Conservation (phyloP, 2,797 vertebrate species). For the Scomberomorus guttatus region DNA sequence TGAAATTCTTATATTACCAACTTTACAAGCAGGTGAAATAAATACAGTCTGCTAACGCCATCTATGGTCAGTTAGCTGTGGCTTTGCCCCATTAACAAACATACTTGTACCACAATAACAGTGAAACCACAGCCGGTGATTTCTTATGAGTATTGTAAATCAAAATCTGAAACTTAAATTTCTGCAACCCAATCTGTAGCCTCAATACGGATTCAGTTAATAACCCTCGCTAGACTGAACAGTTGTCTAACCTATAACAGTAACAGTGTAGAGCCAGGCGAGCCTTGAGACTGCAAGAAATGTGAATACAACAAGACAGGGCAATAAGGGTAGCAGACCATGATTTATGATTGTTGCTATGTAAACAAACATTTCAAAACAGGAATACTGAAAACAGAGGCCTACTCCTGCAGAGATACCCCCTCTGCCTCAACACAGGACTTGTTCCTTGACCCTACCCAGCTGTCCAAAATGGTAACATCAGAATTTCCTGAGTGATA, state of each 20-base stretch:
- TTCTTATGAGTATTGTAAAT: constrained; percentile 16
- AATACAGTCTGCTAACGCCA: background rate
- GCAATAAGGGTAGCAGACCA: constrained; percentile 32
- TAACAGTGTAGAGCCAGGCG: background rate
- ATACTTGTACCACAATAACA: background rate
- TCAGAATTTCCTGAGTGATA: background rate
- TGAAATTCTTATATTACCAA: background rate
- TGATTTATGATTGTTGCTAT: constrained; percentile 53
- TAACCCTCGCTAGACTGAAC: background rate
- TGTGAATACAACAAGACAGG: constrained; percentile 25
- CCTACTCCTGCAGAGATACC: background rate
- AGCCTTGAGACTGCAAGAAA: constrained; percentile 18
- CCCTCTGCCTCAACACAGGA: constrained; percentile 1
- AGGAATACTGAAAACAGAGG: constrained; percentile 9
- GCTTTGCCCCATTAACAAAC: background rate
- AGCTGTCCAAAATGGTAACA: constrained; percentile 28
- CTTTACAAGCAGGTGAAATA: background rate
- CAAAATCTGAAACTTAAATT: background rate
- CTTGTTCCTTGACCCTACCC: constrained; percentile 28
- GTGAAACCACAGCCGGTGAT: background rate
- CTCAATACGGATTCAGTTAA: constrained; percentile 13
- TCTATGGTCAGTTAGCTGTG: background rate
- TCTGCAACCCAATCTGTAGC: constrained; percentile 5
- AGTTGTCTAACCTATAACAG: constrained; percentile 1
- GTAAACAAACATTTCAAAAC: constrained; percentile 52